Percentiles rank a stretch among this genome's conserved stretches.
phyloP scores from a whole-genome alignment of 2,888 invertebrate species.

The Macaria notata region DNA sequence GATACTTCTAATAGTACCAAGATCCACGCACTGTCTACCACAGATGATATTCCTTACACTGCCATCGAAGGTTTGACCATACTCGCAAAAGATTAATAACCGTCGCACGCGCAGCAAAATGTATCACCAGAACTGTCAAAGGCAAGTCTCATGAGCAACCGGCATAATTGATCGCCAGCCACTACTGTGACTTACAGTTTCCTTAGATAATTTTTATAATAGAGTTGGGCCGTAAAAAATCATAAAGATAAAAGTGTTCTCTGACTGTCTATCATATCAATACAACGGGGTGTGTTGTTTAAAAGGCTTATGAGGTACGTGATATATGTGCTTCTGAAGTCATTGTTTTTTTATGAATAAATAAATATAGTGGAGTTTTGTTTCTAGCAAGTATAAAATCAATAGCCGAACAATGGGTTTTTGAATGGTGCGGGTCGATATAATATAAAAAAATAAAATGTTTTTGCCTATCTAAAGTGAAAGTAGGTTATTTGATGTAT shows the following conservation, averaged over 20 bases:
- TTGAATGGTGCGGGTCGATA: too few species aligned
- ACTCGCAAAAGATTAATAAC: constrained; percentile 7
- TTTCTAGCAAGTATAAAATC: too few species aligned
- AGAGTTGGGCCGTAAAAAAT: constrained; percentile 14
- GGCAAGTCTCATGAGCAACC: constrained; percentile 12
- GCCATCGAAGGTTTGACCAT: constrained; percentile 13
- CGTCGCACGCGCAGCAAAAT: constrained; percentile 7
- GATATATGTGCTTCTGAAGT: background rate
- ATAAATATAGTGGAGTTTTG: too few species aligned
- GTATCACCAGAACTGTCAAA: constrained; percentile 5
- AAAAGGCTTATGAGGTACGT: background rate
- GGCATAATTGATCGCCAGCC: constrained; percentile 27
- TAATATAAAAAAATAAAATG: too few species aligned
- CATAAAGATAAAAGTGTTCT: constrained; percentile 24
- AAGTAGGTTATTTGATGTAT: too few species aligned
- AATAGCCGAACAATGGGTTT: too few species aligned
- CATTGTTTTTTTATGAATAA: background rate
- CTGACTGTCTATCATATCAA: constrained; percentile 3
- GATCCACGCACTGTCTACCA: constrained; percentile 5
- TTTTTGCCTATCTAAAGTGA: too few species aligned
- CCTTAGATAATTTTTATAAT: constrained; percentile 6
- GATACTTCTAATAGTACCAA: background rate
- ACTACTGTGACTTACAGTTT: constrained; percentile 16
- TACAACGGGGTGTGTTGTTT: background rate
- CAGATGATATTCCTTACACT: constrained; percentile 1